A percentile compares a stretch with the other conserved stretches of the same genome.
Conservation (phyloP, 2,797 vertebrate species). For the Protonibea diacanthus region DNA sequence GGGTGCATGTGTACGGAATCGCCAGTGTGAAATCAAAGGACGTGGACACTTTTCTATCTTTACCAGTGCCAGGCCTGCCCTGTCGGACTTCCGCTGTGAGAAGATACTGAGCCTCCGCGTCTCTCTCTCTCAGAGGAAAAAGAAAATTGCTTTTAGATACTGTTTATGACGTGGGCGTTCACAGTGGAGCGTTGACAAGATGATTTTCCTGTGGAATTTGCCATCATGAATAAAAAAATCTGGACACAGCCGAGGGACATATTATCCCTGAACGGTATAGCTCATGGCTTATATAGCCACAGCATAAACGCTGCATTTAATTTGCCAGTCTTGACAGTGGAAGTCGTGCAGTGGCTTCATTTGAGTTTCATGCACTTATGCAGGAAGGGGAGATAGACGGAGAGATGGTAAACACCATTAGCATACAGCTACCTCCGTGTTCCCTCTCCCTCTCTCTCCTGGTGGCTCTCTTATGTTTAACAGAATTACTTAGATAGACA, state of each 20-base stretch:
- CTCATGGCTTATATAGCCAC: conserved; percentile 2
- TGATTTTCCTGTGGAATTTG: conserved; percentile 53
- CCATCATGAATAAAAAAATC: conserved; percentile 43
- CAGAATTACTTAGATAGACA: conserved; percentile 54
- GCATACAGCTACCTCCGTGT: conserved; percentile 32
- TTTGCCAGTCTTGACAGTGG: conserved; percentile 14
- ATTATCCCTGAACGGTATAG: conserved; percentile 26
- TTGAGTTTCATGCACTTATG: conserved; percentile 18
- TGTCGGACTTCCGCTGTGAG: conserved; percentile 42
- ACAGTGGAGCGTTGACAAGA: conserved; percentile 42
- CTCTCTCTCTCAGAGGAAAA: conserved; percentile 16
- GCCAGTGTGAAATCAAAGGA: conserved; percentile 50
- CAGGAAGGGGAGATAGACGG: conserved; percentile 17
- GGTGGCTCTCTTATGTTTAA: conserved; percentile 26
- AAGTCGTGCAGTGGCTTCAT: conserved; percentile 30
- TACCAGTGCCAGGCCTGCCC: conserved; percentile 32
- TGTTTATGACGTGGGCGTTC: conserved; percentile 51
- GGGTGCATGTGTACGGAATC: not conserved
- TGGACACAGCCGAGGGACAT: conserved; percentile 40
- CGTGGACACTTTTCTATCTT: conserved; percentile 38
- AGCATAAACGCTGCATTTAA: conserved; percentile 27
- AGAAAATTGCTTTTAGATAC: conserved; percentile 61
- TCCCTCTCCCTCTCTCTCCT: conserved; percentile 6
- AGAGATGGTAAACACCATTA: conserved; percentile 56
- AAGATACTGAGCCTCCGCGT: conserved; percentile 44